These are phyloP conservation scores for Dysidea cf. avara DNA, from an alignment of 37 sponge, comb jelly and placozoan species.

Conservation along the genomic window DNA sequence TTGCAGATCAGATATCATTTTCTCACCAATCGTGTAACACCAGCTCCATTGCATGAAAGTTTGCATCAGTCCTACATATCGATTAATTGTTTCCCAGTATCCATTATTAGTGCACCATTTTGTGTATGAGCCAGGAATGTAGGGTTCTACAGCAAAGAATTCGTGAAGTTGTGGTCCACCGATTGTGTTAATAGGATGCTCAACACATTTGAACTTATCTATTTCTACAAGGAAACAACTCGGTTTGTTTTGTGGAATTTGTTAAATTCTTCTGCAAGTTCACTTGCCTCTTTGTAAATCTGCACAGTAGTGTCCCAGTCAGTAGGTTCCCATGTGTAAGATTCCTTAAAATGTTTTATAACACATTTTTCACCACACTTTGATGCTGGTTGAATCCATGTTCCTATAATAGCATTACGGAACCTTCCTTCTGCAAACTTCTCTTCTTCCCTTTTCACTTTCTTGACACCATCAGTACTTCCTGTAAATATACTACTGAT, in stretches of 20 bases:
- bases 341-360: constrained; percentile 34
- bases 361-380: constrained; percentile 34
- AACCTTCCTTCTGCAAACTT: constrained; percentile 48
- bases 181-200: not conserved
- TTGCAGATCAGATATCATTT: constrained; percentile 53
- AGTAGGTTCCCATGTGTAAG: constrained; percentile 23
- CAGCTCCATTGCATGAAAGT: constrained; percentile 62
- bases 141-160: constrained; percentile 35
- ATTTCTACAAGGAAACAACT: constrained; percentile 27
- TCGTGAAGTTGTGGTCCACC: constrained; percentile 25
- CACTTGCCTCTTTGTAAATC: constrained; percentile 18
- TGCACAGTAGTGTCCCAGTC: constrained; percentile 42
- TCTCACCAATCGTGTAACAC: constrained; percentile 39
- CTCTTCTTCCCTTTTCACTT: no score
- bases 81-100: constrained; percentile 2
- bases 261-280: constrained; percentile 39
- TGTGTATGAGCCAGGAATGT: constrained; percentile 31
- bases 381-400: constrained; percentile 6
- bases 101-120: constrained; percentile 64
- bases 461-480: no score
- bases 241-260: not conserved
- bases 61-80: no score
- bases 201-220: constrained; percentile 1
- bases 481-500: no score
- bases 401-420: constrained; percentile 45